phyloP scores from a whole-genome alignment of 2,888 invertebrate species.

The Cosmorhoe ocellata region DNA sequence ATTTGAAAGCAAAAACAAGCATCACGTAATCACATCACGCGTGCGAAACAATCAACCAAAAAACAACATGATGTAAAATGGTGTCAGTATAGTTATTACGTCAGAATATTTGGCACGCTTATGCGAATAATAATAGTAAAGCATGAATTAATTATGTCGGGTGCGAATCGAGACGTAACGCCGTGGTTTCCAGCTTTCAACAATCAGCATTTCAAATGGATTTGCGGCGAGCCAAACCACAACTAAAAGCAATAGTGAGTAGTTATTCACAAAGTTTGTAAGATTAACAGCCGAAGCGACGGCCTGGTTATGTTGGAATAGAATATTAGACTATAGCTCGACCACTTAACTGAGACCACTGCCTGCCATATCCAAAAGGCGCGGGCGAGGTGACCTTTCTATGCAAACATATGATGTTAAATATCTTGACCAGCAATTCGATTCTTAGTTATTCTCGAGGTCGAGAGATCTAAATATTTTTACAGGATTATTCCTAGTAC shows the following conservation, averaged over 20 bases:
- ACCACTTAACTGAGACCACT: too few species aligned
- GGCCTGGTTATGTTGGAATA: not conserved
- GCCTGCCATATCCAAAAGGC: too few species aligned
- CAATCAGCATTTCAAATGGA: conserved; percentile 46
- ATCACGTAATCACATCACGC: not conserved
- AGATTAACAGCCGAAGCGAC: conserved; percentile 18
- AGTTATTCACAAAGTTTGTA: conserved; percentile 32
- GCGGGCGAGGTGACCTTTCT: too few species aligned
- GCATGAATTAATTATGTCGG: conserved; percentile 35
- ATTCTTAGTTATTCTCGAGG: too few species aligned
- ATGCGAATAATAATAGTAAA: conserved; percentile 33
- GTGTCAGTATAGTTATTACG: conserved; percentile 16
- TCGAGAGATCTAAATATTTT: too few species aligned
- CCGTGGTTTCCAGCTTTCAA: conserved; percentile 32
- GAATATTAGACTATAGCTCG: conserved; percentile 9
- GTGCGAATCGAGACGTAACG: conserved; percentile 32
- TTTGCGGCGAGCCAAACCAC: conserved; percentile 40
- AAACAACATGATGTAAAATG: conserved; percentile 13
- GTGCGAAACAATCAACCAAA: not conserved
- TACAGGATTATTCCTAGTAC: too few species aligned
- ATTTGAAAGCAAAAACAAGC: conserved; percentile 13
- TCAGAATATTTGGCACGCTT: conserved; percentile 33
- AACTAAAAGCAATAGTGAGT: conserved; percentile 39
- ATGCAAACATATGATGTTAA: too few species aligned
- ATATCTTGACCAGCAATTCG: too few species aligned